A percentile compares a stretch with the other conserved stretches of the same genome.
These are phyloP conservation scores for Cryptocephalus primarius DNA, from an alignment of 2,888 invertebrate genomes.

Conservation along the genomic window DNA sequence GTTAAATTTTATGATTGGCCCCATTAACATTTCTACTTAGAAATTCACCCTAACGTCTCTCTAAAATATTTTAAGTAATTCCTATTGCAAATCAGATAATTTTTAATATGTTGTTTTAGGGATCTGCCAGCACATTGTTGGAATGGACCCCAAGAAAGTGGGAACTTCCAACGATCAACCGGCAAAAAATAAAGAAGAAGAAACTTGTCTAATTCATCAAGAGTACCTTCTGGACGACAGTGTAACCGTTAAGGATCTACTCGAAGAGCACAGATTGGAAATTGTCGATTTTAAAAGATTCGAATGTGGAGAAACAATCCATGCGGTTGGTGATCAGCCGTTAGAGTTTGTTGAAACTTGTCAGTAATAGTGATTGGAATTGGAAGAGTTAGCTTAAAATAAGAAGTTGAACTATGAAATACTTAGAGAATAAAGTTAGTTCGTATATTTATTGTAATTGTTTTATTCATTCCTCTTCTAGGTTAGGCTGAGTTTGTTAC, in stretches of 20 bases:
- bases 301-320: constrained; percentile 66
- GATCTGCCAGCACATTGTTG: constrained; percentile 88
- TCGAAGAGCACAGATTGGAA: constrained; percentile 52
- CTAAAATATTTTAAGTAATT: too few relatives aligned
- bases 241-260: constrained; percentile 59
- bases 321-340: constrained; percentile 28
- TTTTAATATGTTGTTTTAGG: constrained; percentile 32
- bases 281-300: constrained; percentile 76
- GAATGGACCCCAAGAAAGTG: constrained; percentile 70
- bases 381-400: too few relatives aligned
- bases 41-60: too few relatives aligned
- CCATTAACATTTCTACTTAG: too few relatives aligned
- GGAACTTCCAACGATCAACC: constrained; percentile 53
- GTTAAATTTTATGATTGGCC: too few relatives aligned
- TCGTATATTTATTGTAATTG: too few relatives aligned
- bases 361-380: constrained; percentile 36
- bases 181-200: constrained; percentile 56
- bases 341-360: constrained; percentile 52
- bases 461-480: too few relatives aligned
- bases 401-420: too few relatives aligned
- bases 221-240: constrained; percentile 75
- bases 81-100: too few relatives aligned
- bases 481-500: too few relatives aligned
- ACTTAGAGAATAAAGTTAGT: too few relatives aligned
- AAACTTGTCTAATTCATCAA: constrained; percentile 72